Base-by-base conservation (phyloP, 37 sponge, comb jelly and placozoan species). In the Cladorhizidae sp. region DNA sequence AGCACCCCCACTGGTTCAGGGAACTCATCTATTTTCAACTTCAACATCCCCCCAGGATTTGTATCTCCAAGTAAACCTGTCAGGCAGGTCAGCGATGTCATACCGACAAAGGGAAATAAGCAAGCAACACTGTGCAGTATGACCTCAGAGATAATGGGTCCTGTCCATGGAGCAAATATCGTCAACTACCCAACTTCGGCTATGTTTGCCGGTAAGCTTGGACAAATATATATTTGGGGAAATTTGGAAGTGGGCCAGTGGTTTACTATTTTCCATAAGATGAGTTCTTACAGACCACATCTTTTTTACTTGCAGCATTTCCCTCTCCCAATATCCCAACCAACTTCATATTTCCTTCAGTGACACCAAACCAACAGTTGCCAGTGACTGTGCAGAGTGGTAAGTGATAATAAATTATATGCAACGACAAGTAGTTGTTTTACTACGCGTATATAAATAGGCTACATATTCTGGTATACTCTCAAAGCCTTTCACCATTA, bases 1-100 rank as follows among this genome's bases (percentile, higher is more conserved):
- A 39, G 45, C 57, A 80, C 87, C 42, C 87, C 87, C 0, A 86
- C 80, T 75, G 72, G 80, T 38, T 67, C 83, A 2, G 83, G 83
- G 33, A 64, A 75, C 12, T 64, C 83, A 5, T 65, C 75, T 21
- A 39, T 74, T 49, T 74, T 74, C 67, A 83, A 74, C 67, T 83
- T 74, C 57, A 45, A 62, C 62, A 81, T 40, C 50, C 63, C 82
- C 1, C 75, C 83, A 45, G 49, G 5, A 45, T 45, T 5, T 45
- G n/a, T 74, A n/a, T 83, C 75, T n/a, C 83, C 83, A 21, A 35
- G 65, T 3, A 83, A 83, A 37, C 57, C 70, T 23, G 38, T 76
- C 63, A 39, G 37, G 15, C 43, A 59, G 2, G 36, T 55, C 1
- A 26, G 17, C 22, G 59, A 3, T 38, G 18, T 21, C 33, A 61